Base-by-base conservation (phyloP, 2,113 vertebrate genomes). In the Saimiri boliviensis region DNA sequence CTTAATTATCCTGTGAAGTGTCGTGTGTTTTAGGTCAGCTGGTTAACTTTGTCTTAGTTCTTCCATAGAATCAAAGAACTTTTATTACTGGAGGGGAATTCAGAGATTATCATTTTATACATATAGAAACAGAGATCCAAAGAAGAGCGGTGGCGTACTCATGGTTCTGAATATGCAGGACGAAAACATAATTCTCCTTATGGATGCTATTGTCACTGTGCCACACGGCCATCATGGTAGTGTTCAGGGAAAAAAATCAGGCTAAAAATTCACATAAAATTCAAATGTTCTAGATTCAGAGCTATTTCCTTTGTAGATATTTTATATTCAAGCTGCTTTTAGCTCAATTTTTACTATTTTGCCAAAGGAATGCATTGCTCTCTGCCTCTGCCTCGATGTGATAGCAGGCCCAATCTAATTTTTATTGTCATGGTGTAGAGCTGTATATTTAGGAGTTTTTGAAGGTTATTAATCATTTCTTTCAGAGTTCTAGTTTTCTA, bases 1-100 rank as follows among this genome's bases (percentile, higher is more conserved):
- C 63, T 85, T 95, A 68, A 88, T 92, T 87, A 85, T 85, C n/a
- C 73, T 86, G 23, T 83, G 93, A 91, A 85, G 45, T 54, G 12
- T 77, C 84, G 25, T 56, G 35, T 52, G 49, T 40, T 68, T 91
- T 42, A 66, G 23, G 23, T 60, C 58, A 79, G 13, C 66, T 77
- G 47, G n/a, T 88, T 74, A 77, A 42, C 58, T 25, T 60, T 63
- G 60, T 76, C 93, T 83, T 70, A 14, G 52, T 74, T 81, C 47
- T 91, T 66, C 85, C 23, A 27, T 32, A 45, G 60, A 86, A 73
- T 77, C 37, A 56, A 52, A 80, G 5, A 79, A 12, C 52, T 77
- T 66, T 88, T 54, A 68, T 23, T 70, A 37, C 35, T 45, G 35
- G 63, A 81, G 54, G 80, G 37, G 35, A 90, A 89, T 86, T 86